These are phyloP conservation scores for Paracanthobrama guichenoti DNA, from an alignment of 2,113 vertebrate species.

Conservation along the genomic window DNA sequence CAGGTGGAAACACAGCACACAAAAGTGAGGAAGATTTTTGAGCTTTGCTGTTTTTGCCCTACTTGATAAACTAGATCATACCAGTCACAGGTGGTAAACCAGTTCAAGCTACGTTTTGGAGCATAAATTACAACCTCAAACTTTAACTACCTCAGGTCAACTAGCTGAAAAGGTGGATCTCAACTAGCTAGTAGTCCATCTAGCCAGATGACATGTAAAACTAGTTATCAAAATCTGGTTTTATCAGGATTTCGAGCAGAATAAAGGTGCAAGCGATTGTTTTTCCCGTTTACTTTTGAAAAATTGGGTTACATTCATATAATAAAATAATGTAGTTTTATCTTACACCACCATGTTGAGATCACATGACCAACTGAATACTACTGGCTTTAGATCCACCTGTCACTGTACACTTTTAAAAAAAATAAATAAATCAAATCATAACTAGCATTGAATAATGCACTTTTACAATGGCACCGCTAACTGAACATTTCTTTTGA, in stretches of 20 bases:
- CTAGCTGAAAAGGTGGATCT: neutral
- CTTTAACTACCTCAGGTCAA: neutral
- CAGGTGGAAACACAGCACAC: slow-evolving; percentile 22
- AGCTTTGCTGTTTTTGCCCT: neutral
- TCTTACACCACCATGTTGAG: no score
- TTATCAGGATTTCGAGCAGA: neutral
- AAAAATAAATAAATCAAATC: neutral
- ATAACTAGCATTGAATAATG: neutral
- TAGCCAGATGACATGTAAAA: no score
- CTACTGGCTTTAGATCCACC: neutral
- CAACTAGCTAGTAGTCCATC: no score
- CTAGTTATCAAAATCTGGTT: no score
- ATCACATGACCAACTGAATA: neutral
- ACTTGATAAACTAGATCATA: neutral
- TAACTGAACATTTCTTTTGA: neutral
- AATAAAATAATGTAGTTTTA: no score
- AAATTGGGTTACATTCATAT: no score
- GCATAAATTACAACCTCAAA: neutral
- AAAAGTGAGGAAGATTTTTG: neutral
- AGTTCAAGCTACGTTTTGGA: neutral
- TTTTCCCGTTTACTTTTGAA: neutral
- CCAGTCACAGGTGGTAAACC: neutral
- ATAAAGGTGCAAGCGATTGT: neutral
- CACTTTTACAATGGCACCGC: neutral
- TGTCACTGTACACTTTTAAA: neutral